Evolutionary conservation across 2,888 invertebrate genomes (phyloP), one percentile per base, ranked within the genome.

Genomic region (Metacarcinus magister): DNA sequence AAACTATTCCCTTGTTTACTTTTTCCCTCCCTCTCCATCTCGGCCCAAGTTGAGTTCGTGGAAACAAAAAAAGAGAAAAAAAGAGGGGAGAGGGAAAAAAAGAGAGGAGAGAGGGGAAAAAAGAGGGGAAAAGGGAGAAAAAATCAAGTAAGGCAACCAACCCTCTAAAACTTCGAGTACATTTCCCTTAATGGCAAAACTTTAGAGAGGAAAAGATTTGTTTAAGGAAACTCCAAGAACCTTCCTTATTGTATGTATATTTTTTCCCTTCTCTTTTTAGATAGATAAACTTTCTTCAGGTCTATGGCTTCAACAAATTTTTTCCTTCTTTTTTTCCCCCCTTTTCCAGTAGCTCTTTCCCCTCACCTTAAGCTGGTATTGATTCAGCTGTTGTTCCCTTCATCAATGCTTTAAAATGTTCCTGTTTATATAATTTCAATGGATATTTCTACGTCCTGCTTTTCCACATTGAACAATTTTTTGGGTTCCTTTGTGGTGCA

Each of bases 221-320:
- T 82, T 82, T 28, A 82, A 82, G 82, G 82, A 82, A 82, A 82
- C 82, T 82, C 82, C n/a, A 19, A n/a, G 67, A n/a, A n/a, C 67
- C n/a, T 67, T 67, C 67, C 82, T 82, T 82, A 82, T 82, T 32
- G 82, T 82, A 82, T 82, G 32, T 82, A 82, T 82, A 82, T 82
- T 82, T 82, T 82, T 82, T 82, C 32, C 67, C 19, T 19, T 75
- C 32, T 82, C 82, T 82, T 28, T 32, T 32, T 10, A 8, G 32
- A 28, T 82, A 28, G 32, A 32, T 32, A 82, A 67, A 82, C 82
- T 82, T 82, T 32, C 82, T 32, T 5, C 32, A 82, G 28, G 7
- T 82, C 82, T 28, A 19, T 4, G 8, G 28, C 82, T 19, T 19
- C 7, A 67, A 32, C 82, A 32, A n/a, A n/a, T 23, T 1, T 67